A percentile compares a stretch with the other conserved stretches of the same genome.
Conservation (phyloP, 1,140 invertebrate species). For the Helicoverpa zea region DNA sequence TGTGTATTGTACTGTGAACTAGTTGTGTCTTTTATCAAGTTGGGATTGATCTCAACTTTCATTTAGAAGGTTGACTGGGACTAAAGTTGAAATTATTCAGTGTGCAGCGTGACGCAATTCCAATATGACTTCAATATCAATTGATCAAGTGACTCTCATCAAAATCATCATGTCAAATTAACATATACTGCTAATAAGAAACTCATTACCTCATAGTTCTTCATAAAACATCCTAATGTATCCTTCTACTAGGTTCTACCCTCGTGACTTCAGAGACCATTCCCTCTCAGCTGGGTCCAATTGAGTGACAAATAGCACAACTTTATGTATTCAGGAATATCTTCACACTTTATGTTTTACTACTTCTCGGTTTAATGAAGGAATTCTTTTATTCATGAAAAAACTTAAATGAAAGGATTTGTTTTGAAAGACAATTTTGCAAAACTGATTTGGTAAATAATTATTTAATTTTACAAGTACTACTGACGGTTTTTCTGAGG, state of each 20-base stretch:
- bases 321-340: conserved; percentile 37
- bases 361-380: not conserved
- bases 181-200: not conserved
- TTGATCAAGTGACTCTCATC: no score
- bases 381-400: conserved; percentile 13
- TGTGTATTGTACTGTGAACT: not conserved
- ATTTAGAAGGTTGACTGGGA: no score
- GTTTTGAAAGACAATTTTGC: not conserved
- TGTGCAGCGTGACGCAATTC: no score
- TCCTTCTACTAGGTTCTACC: not conserved
- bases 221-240: not conserved
- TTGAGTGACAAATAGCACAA: conserved; percentile 42
- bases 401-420: not conserved
- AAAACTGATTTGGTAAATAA: no score
- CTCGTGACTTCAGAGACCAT: not conserved
- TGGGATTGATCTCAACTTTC: no score
- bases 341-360: conserved; percentile 25
- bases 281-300: conserved; percentile 14
- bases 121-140: no score
- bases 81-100: no score
- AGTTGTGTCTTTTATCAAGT: not conserved
- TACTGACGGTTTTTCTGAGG: no score
- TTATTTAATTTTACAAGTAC: no score
- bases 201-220: not conserved
- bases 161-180: no score